Evolutionary conservation across 2,888 invertebrate genomes (phyloP), one percentile per base, ranked within the genome.

Genomic region (Macrophya alboannulata): DNA sequence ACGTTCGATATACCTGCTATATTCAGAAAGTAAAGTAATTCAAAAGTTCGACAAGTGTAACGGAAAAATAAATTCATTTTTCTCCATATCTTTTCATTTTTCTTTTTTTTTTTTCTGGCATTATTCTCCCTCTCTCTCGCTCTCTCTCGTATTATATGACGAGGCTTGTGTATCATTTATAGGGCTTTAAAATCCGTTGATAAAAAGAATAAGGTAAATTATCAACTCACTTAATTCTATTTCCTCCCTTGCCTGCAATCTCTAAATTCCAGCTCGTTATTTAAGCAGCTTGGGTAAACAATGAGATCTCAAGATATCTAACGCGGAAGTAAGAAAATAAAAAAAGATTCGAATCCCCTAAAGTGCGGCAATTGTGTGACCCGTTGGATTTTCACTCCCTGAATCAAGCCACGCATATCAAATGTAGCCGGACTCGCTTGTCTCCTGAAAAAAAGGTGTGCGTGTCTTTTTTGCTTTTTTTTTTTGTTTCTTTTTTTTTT

Each of bases 361-460:
- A 77, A 77, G 1, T 55, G 31, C 77, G 51, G 31, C 37, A 25
- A 77, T 77, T 77, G 77, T 77, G 77, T 51, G 77, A 55, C 77
- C 77, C 37, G 31, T 25, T 77, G 77, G 37, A n/a, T 55, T 37
- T n/a, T 45, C 0, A 77, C 51, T 5, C 31, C 31, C 31, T 8
- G 55, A 45, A 76, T 48, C 31, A 31, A 74, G 40, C 40, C 72
- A 31, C 17, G 31, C 17, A 55, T 77, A 74, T 74, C 45, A 43
- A 45, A 45, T 6, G 43, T 25, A 15, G 43, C 43, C 12, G 9
- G 21, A 68, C 68, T 45, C 45, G 72, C 21, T 74, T 74, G 72
- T 74, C 45, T 74, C 43, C 45, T 15, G 45, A 74, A 74, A 68
- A 68, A 21, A 43, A 21, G 15, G 72, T 5, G 72, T 74, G 72